Evolutionary conservation across 2,113 vertebrate species (phyloP).

Genomic region (Rhegmatorhina hoffmannsi): DNA sequence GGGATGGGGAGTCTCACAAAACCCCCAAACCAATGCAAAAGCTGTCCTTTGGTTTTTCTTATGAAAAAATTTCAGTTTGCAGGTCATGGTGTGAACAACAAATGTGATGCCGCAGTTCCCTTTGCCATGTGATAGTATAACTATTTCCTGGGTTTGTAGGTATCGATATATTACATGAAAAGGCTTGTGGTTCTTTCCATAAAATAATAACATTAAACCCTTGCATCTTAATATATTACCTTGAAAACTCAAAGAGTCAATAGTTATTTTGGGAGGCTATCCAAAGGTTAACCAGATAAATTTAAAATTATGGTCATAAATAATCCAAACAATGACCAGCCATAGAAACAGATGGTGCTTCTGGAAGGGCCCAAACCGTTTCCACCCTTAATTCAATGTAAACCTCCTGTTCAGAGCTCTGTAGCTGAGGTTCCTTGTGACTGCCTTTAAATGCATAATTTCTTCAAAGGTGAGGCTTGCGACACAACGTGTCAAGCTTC

Average conservation of each 20-base stretch:
- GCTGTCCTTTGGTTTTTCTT: constrained; percentile 2
- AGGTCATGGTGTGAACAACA: constrained; percentile 17
- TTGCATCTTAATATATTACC: constrained; percentile 59
- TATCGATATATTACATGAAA: constrained; percentile 47
- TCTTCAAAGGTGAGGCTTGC: constrained; percentile 41
- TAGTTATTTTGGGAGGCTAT: constrained; percentile 73
- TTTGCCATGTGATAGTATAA: neutral
- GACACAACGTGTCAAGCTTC: constrained; percentile 16
- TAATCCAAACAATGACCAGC: constrained; percentile 73
- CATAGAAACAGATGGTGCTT: constrained; percentile 78
- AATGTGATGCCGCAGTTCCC: neutral
- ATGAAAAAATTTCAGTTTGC: constrained; percentile 15
- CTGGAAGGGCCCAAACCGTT: constrained; percentile 70
- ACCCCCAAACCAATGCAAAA: too few species aligned
- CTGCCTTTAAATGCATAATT: constrained; percentile 46
- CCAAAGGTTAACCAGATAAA: constrained; percentile 79
- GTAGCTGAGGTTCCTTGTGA: neutral
- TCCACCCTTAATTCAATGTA: constrained; percentile 68
- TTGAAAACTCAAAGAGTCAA: constrained; percentile 68
- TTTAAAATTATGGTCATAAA: constrained; percentile 75
- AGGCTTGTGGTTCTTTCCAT: constrained; percentile 21
- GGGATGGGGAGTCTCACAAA: neutral
- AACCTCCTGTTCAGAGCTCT: constrained; percentile 65
- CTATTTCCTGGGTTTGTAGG: constrained; percentile 19
- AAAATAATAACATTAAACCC: constrained; percentile 47